Evolutionary conservation across 2,888 invertebrate genomes (phyloP).

Genomic region (Scaeva pyrastri): DNA sequence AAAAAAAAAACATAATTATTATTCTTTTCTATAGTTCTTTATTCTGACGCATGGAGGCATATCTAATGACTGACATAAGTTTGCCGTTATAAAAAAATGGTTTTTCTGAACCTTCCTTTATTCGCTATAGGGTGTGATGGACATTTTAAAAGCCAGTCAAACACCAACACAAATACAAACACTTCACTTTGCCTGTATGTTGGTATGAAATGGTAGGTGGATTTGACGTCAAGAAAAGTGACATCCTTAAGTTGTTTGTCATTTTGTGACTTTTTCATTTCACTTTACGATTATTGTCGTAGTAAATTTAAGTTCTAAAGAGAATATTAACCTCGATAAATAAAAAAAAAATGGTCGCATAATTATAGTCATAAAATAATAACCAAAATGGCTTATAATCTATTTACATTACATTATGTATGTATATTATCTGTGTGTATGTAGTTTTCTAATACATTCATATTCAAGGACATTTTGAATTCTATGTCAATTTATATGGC

Average conservation of each 20-base stretch:
- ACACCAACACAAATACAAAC: background rate
- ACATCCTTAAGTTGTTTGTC: background rate
- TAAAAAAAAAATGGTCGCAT: background rate
- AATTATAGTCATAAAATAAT: slow-evolving; percentile 34
- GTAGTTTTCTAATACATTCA: no score
- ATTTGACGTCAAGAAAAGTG: background rate
- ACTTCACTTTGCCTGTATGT: background rate
- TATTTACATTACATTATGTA: no score
- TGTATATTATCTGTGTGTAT: no score
- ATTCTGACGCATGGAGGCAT: slow-evolving; percentile 57
- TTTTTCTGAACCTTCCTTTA: background rate
- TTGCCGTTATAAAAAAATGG: slow-evolving; percentile 7
- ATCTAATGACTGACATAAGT: slow-evolving; percentile 43
- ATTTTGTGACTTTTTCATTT: slow-evolving; percentile 35
- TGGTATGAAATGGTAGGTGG: slow-evolving; percentile 16
- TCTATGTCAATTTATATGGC: background rate
- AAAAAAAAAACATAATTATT: slow-evolving; percentile 35
- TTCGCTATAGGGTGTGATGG: background rate
- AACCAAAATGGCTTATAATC: background rate
- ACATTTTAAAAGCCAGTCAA: background rate
- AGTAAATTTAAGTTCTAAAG: slow-evolving; percentile 43
- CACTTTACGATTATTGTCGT: slow-evolving; percentile 20
- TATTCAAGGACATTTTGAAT: no score
- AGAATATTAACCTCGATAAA: slow-evolving; percentile 36
- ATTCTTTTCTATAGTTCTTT: slow-evolving; percentile 28